Percentiles rank a stretch among this genome's conserved stretches.
phyloP scores from a whole-genome alignment of 2,113 vertebrate species.

The Cepphus grylle region DNA sequence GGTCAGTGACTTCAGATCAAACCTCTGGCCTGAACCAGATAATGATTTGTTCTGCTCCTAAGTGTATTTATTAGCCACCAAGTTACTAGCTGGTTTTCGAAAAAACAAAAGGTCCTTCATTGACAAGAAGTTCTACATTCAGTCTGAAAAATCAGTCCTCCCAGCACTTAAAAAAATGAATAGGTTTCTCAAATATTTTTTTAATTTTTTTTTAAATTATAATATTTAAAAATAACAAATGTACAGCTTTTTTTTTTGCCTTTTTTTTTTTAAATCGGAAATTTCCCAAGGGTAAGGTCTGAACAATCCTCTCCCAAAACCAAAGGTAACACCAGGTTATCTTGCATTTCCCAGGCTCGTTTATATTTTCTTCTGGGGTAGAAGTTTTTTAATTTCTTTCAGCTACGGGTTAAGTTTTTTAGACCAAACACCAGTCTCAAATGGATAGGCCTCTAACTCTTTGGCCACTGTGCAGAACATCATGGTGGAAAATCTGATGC shows the following conservation, averaged over 20 bases:
- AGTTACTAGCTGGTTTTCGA: not conserved
- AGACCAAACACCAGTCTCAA: not conserved
- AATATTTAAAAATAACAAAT: not conserved
- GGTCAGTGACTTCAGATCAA: not conserved
- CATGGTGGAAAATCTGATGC: not conserved
- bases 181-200: accelerated
- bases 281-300: not conserved
- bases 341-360: not conserved
- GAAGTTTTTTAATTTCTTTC: not conserved
- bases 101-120: not conserved
- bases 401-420: not conserved
- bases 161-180: not conserved
- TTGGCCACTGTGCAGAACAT: not conserved
- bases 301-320: not conserved
- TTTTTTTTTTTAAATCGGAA: accelerated
- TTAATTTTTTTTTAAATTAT: accelerated
- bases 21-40: not conserved
- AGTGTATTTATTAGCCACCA: not conserved
- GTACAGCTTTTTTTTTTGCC: not conserved
- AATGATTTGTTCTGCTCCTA: not conserved
- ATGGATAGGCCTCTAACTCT: not conserved
- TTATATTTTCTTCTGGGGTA: not conserved
- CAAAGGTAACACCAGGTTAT: not conserved
- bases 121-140: not conserved
- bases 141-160: not conserved